phyloP scores from a whole-genome alignment of 2,888 invertebrate genomes.

The Lysandra coridon region DNA sequence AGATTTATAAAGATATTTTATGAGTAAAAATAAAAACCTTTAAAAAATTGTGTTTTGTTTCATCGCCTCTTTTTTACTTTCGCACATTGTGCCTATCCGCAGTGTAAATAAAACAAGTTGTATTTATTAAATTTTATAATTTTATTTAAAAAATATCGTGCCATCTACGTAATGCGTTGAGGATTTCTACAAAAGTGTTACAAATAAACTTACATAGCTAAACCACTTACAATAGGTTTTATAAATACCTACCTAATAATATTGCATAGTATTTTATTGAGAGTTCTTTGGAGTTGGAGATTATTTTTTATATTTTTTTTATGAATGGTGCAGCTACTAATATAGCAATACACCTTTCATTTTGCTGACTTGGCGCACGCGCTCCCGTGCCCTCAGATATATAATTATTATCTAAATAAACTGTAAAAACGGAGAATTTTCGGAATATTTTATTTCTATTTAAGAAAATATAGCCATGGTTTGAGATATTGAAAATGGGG shows the following conservation, averaged over 20 bases:
- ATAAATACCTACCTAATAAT: background rate
- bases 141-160: slow-evolving; percentile 29
- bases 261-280: background rate
- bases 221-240: background rate
- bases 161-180: slow-evolving; percentile 18
- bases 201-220: slow-evolving; percentile 24
- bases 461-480: no score
- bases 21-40: background rate
- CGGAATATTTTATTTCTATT: no score
- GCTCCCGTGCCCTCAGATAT: no score
- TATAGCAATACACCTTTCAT: no score
- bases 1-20: background rate
- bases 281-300: background rate
- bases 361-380: no score
- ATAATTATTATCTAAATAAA: no score
- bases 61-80: background rate
- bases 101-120: background rate
- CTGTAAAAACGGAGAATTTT: no score
- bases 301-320: background rate
- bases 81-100: background rate
- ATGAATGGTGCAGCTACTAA: no score
- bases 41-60: background rate
- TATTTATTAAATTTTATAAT: background rate
- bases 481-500: background rate
- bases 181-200: slow-evolving; percentile 31